Percentiles rank a stretch among this genome's conserved stretches.
Conservation (phyloP, 2,797 vertebrate genomes). For the Dryobates pubescens region DNA sequence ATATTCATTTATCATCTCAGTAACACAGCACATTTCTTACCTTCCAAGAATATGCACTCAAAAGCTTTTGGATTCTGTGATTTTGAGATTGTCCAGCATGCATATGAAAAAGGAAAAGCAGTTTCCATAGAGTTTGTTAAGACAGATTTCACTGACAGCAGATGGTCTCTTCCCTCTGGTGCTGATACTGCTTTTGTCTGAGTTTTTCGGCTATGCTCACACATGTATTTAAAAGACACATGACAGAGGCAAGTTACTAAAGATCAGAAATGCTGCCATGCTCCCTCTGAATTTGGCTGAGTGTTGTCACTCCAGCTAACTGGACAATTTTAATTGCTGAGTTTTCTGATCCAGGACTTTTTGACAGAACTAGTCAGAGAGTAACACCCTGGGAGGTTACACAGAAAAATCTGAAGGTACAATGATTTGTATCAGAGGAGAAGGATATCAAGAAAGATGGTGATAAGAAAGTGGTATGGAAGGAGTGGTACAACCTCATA, state of each 20-base stretch:
- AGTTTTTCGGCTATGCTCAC: constrained; percentile 41
- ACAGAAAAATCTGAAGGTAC: neutral
- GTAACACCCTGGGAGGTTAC: neutral
- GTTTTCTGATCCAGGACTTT: neutral
- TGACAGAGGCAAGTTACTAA: neutral
- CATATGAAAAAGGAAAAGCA: neutral
- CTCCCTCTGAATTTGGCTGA: neutral
- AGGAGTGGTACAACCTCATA: neutral
- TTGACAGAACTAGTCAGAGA: neutral
- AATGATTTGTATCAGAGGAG: neutral
- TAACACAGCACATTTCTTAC: neutral
- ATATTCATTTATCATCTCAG: neutral
- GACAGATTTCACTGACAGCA: constrained; percentile 27
- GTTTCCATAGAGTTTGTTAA: neutral
- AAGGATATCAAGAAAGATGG: neutral
- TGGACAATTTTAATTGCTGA: neutral
- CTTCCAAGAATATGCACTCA: neutral
- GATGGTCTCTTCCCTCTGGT: constrained; percentile 21
- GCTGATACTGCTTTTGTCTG: neutral
- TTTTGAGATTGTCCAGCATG: constrained; percentile 10
- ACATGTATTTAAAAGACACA: neutral
- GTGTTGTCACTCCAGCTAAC: neutral
- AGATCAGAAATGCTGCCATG: neutral
- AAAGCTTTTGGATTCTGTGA: neutral
- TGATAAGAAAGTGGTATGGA: neutral